Evolutionary conservation across 2,797 vertebrate genomes (phyloP).

Genomic region (Capromys pilorides): DNA sequence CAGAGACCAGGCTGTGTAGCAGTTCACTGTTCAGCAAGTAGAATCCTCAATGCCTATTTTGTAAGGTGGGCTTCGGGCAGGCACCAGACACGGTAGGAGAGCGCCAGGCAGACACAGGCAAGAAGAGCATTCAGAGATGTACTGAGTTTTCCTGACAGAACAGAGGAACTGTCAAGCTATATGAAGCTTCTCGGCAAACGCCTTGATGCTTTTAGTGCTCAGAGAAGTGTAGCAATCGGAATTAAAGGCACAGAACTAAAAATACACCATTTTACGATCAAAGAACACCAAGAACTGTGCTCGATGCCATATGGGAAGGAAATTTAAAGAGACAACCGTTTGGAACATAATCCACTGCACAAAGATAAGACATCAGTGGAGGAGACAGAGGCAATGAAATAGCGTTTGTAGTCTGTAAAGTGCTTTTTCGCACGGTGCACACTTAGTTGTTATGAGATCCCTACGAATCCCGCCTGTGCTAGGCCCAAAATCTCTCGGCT

Average conservation of each 20-base stretch:
- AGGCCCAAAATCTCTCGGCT: not conserved
- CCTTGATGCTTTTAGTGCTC: not conserved
- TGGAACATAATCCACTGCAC: constrained; percentile 21
- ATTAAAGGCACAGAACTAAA: constrained; percentile 70
- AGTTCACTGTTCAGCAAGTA: not conserved
- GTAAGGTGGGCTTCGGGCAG: not conserved
- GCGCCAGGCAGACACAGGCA: not conserved
- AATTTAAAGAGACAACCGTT: constrained; percentile 65
- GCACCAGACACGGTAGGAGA: not conserved
- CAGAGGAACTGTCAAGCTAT: constrained; percentile 34
- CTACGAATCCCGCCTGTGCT: not conserved
- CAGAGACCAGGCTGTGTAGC: not conserved
- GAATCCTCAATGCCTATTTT: not conserved
- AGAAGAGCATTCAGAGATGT: not conserved
- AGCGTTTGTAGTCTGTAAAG: constrained; percentile 8
- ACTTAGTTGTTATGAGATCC: not conserved
- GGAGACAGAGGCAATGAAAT: not conserved
- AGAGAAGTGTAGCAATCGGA: constrained; percentile 53
- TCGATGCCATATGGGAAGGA: constrained; percentile 62
- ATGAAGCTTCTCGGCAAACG: constrained; percentile 12
- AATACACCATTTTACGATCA: constrained; percentile 61
- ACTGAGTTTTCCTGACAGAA: not conserved
- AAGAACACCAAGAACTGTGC: constrained; percentile 65
- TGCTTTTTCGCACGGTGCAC: not conserved
- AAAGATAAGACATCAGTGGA: constrained; percentile 43